Conservation (phyloP, 2,888 invertebrate species). For the Lypha dubia region DNA sequence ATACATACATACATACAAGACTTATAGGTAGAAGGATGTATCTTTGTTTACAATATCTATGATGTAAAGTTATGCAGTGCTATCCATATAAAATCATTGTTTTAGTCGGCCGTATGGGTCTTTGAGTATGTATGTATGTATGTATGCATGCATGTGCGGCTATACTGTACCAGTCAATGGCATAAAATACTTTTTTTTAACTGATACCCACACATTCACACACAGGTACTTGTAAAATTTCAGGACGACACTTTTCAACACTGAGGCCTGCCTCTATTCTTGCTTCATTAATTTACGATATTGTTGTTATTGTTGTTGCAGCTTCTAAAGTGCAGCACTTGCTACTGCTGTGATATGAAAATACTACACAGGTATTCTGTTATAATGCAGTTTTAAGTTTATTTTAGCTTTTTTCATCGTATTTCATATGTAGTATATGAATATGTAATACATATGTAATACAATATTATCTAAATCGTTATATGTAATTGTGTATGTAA, state of each 20-base stretch:
- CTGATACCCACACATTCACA: background rate
- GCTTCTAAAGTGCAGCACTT: constrained; percentile 39
- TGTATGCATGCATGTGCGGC: background rate
- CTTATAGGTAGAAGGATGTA: background rate
- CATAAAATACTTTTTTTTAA: constrained; percentile 10
- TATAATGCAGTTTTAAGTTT: constrained; percentile 46
- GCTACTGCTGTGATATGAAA: constrained; percentile 29
- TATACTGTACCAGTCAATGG: constrained; percentile 34
- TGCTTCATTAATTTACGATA: constrained; percentile 56
- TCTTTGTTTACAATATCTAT: background rate
- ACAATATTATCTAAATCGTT: background rate
- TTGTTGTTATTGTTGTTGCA: constrained; percentile 54
- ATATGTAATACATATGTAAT: constrained; percentile 14
- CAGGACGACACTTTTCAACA: constrained; percentile 48
- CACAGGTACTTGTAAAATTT: background rate
- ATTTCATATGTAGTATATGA: background rate
- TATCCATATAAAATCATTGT: constrained; percentile 43
- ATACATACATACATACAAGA: background rate
- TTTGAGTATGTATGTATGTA: background rate
- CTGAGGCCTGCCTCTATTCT: background rate
- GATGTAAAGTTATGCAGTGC: constrained; percentile 9
- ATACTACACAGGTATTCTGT: constrained; percentile 35
- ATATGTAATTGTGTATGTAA: constrained; percentile 1
- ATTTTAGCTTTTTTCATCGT: constrained; percentile 2
- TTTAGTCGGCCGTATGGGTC: constrained; percentile 21